phyloP scores from a whole-genome alignment of 2,113 vertebrate species.

The Pelecanoides urinatrix region DNA sequence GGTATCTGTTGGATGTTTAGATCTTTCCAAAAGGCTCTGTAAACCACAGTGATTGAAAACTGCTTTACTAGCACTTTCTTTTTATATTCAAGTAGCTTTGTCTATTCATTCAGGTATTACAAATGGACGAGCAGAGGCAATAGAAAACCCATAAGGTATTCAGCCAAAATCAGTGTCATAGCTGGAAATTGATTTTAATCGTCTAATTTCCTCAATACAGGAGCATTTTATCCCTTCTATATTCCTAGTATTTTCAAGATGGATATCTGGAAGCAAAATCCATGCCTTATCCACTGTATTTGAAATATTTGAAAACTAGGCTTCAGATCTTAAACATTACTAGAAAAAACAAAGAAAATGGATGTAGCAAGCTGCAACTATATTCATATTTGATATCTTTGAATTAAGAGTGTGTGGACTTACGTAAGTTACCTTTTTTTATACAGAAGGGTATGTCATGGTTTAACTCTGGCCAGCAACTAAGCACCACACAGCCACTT shows the following conservation, averaged over 20 bases:
- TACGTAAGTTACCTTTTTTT: not conserved
- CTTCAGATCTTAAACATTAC: not conserved
- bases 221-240: not conserved
- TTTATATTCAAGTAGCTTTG: not conserved
- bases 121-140: not conserved
- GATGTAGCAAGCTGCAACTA: not conserved
- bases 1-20: not conserved
- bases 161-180: not conserved
- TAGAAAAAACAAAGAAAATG: not conserved
- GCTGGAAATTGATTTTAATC: not conserved
- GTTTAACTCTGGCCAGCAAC: too few species aligned
- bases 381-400: not conserved
- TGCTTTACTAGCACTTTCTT: not conserved
- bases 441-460: not conserved
- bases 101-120: not conserved
- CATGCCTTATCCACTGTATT: not conserved
- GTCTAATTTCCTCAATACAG: not conserved
- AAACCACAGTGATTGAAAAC: not conserved
- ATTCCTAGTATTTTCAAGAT: not conserved
- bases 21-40: not conserved
- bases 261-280: not conserved
- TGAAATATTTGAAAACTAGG: not conserved
- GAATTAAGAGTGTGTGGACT: not conserved
- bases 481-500: too few species aligned
- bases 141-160: not conserved